These are phyloP conservation scores for Blera fallax DNA, from an alignment of 2,888 invertebrate species.

Conservation along the genomic window DNA sequence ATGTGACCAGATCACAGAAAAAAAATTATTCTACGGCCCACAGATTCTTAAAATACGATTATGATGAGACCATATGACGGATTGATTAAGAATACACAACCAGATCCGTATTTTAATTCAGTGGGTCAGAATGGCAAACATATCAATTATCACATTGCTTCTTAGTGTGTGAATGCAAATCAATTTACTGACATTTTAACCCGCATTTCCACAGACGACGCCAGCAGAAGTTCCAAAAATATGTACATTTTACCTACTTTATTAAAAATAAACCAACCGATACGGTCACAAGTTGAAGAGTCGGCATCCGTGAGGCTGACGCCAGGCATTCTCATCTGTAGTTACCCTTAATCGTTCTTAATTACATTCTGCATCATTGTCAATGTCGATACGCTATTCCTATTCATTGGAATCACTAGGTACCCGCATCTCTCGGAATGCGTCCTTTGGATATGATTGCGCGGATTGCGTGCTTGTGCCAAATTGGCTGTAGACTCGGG, in stretches of 20 bases:
- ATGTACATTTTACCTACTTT: constrained; percentile 38
- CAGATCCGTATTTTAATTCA: background rate
- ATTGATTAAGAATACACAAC: background rate
- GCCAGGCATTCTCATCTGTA: constrained; percentile 32
- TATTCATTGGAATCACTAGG: constrained; percentile 9
- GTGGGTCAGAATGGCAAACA: constrained; percentile 9
- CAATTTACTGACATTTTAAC: constrained; percentile 28
- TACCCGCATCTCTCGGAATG: constrained; percentile 54
- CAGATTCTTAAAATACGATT: background rate
- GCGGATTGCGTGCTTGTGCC: constrained; percentile 47
- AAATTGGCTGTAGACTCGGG: constrained; percentile 20
- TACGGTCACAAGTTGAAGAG: constrained; percentile 28
- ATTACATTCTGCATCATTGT: constrained; percentile 56
- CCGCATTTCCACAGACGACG: constrained; percentile 50
- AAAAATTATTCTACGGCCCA: background rate
- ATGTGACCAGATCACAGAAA: too few species aligned
- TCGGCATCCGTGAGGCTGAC: constrained; percentile 42
- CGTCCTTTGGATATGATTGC: constrained; percentile 25
- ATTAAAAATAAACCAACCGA: constrained; percentile 50
- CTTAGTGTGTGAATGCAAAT: constrained; percentile 36
- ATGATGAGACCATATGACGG: background rate
- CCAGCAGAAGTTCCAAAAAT: constrained; percentile 55
- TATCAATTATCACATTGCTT: constrained; percentile 43
- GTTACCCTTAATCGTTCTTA: constrained; percentile 67
- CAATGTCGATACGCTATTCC: constrained; percentile 1